Base-by-base conservation (phyloP, 2,888 invertebrate species). In the Lepetodrilus schrolli region DNA sequence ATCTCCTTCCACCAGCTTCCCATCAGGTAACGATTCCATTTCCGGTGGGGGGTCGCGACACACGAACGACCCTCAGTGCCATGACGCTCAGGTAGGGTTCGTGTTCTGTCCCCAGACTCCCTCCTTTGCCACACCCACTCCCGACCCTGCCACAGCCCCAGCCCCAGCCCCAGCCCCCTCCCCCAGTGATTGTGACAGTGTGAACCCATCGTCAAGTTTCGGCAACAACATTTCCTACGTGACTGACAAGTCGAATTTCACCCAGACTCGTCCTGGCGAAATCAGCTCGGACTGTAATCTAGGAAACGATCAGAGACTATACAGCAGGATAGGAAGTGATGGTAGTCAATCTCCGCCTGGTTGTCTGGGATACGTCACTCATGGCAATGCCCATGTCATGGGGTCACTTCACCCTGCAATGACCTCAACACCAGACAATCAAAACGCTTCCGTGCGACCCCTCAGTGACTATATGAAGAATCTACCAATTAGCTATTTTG, bases 381-480 rank as follows among this genome's bases (percentile, higher is more conserved):
- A 43, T 43, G 43, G 23, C n/a, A 21, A 68, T 5, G 68, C 30
- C 7, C 26, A 58, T 17, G 23, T 34, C 3, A 17, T 30, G 30
- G 58, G 34, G 13, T 30, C 26, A n/a, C 23, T 30, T 7, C 17
- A 10, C n/a, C 58, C 26, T 13, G 34, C 26, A 3, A 51, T 51
- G 51, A 51, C 51, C 5, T 30, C 30, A 26, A 58, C 58, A 13
- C 58, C 58, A 0, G 30, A 58, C 17, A 48, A 17, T 20, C 26
- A 30, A 8, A 26, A 20, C 10, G 8, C 37, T 2, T 30, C 58
- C 2, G 43, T 47, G 13, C 43, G 73, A 36, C 73, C 73, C 8
- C 66, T 73, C 10, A 73, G 73, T 73, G 73, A 66, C 7, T 73
- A 73, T 68, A 73, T 73, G 68, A 66, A 73, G 50, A 48, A 73